Percentiles rank a stretch among this genome's conserved stretches.
phyloP scores from a whole-genome alignment of 2,113 vertebrate species.

The Epinephelus lanceolatus region DNA sequence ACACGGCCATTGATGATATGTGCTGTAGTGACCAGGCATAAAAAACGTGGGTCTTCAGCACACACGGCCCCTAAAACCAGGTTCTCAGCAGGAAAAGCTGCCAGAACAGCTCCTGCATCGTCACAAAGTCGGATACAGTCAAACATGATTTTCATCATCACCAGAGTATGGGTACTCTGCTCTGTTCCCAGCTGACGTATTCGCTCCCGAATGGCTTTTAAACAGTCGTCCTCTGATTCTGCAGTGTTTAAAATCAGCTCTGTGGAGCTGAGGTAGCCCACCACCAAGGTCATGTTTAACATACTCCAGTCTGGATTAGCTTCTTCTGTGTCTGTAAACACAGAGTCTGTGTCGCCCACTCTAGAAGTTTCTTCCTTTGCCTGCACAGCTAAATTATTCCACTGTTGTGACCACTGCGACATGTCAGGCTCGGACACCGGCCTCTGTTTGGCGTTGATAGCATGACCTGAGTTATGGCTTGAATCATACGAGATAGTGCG shows the following conservation, averaged over 20 bases:
- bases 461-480: slow-evolving; percentile 60
- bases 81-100: slow-evolving; percentile 94
- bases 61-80: slow-evolving; percentile 94
- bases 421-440: slow-evolving; percentile 88
- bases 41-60: slow-evolving; percentile 92
- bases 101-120: slow-evolving; percentile 88
- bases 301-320: slow-evolving; percentile 87
- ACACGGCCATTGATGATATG: slow-evolving; percentile 83
- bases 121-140: slow-evolving; percentile 92
- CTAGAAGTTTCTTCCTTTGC: slow-evolving; percentile 78
- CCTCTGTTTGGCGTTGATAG: slow-evolving; percentile 80
- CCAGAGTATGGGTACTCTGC: slow-evolving; percentile 93
- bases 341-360: slow-evolving; percentile 79
- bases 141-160: slow-evolving; percentile 94
- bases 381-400: slow-evolving; percentile 63
- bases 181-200: slow-evolving; percentile 92
- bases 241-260: slow-evolving; percentile 90
- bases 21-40: slow-evolving; percentile 94
- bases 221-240: slow-evolving; percentile 88
- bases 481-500: slow-evolving; percentile 90
- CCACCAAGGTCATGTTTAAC: slow-evolving; percentile 93
- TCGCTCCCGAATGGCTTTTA: slow-evolving; percentile 91
- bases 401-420: slow-evolving; percentile 82
- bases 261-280: slow-evolving; percentile 95
- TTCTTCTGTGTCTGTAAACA: slow-evolving; percentile 84